Evolutionary conservation across 35 echinoderm and acorn worm species (phyloP), one percentile per base, ranked within the genome.

Genomic region (Holothuria glaberrima): DNA sequence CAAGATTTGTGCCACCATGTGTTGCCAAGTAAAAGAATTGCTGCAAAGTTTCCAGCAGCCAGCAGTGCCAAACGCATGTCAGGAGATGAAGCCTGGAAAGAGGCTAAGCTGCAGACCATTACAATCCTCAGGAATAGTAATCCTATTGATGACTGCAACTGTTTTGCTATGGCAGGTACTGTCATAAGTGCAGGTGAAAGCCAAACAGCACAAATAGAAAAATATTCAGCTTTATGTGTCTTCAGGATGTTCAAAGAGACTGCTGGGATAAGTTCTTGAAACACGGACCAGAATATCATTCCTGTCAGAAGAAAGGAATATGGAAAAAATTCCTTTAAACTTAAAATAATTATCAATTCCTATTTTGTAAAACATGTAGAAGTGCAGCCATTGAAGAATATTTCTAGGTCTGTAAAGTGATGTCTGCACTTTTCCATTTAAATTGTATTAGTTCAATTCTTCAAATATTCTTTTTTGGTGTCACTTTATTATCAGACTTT

Each of bases 1-100:
- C 91, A 76, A 18, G 97, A 91, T 86, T 91, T 99, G 78, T 99
- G 83, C 91, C 93, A 99, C 97, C 93, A 93, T 17, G 90, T 99
- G 26, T 62, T 91, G 69, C 91, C 91, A 45, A 94, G 63, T 20
- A 95, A 52, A 29, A 99, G 58, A 9, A 91, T 28, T 35, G 91
- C 91, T 71, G 89, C 88, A 21, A 76, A 88, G 75, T 99, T 99
- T 3, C 97, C 97, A 3, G 67, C 83, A 21, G 93, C 75, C 1
- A 99, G 73, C 10, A 99, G 30, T 2, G 75, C 18, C 6, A 99
- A 28, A 26, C 97, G 62, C 18, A 63, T 30, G 26, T 93, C 35
- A 18, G 91, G 92, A 20, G 97, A 90, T 13, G 97, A 67, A 18
- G 93, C 88, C 63, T 99, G 97, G 48, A 99, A 88, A 28, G 97